phyloP scores from a whole-genome alignment of 2,888 invertebrate genomes.

The Dasysyrphus albostriatus region DNA sequence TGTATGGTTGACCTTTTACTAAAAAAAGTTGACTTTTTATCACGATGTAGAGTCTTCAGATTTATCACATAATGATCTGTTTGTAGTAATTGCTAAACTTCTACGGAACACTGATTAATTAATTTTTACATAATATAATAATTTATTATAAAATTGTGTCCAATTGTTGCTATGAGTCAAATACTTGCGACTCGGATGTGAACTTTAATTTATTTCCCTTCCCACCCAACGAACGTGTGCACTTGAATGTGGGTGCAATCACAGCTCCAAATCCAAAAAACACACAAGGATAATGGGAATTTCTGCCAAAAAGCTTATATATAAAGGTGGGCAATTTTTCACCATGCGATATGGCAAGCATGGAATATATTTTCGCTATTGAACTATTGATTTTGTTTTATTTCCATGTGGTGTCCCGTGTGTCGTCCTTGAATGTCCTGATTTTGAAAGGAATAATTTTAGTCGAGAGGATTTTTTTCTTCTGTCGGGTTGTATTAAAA shows the following conservation, averaged over 20 bases:
- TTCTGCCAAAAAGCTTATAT: slow-evolving; percentile 38
- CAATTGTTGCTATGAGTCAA: neutral
- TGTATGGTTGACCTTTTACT: no score
- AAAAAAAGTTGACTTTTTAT: no score
- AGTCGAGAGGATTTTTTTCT: neutral
- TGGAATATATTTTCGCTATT: slow-evolving; percentile 34
- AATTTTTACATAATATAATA: no score
- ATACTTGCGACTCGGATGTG: neutral
- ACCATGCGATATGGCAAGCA: slow-evolving; percentile 10
- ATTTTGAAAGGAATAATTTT: slow-evolving; percentile 36
- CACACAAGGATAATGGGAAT: slow-evolving; percentile 48
- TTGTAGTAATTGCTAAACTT: no score
- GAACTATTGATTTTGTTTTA: slow-evolving; percentile 44
- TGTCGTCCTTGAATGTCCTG: slow-evolving; percentile 54
- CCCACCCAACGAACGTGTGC: neutral
- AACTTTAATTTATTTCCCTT: neutral
- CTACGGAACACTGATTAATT: no score
- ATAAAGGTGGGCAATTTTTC: slow-evolving; percentile 70
- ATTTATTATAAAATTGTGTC: no score
- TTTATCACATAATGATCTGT: no score
- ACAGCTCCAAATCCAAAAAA: slow-evolving; percentile 29
- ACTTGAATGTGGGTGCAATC: neutral
- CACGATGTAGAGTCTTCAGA: no score
- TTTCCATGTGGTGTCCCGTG: slow-evolving; percentile 3
- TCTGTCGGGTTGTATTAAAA: neutral